phyloP scores from a whole-genome alignment of 2,888 invertebrate genomes.

The Suillia variegata region DNA sequence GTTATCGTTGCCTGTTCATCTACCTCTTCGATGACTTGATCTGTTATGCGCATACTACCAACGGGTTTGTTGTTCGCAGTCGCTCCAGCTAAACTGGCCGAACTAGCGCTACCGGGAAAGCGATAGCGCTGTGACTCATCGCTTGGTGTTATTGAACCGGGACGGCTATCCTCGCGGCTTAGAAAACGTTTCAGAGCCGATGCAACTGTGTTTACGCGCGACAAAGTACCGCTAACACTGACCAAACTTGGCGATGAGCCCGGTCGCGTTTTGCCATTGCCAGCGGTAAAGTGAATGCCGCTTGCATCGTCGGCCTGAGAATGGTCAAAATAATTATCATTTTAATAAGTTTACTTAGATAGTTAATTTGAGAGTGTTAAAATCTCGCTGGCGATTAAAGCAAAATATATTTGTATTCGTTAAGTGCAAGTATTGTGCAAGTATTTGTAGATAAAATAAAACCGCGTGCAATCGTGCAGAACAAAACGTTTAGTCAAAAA shows the following conservation, averaged over 20 bases:
- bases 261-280: conserved; percentile 64
- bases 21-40: conserved; percentile 76
- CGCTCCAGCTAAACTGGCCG: conserved; percentile 48
- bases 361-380: not conserved
- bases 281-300: conserved; percentile 75
- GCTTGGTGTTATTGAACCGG: conserved; percentile 59
- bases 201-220: conserved; percentile 77
- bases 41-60: conserved; percentile 70
- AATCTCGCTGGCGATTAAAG: not conserved
- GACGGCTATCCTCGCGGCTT: conserved; percentile 72
- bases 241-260: conserved; percentile 62
- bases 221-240: conserved; percentile 65
- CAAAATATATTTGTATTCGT: no score
- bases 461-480: not conserved
- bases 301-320: conserved; percentile 73
- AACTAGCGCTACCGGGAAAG: conserved; percentile 59
- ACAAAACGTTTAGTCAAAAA: not conserved
- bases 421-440: not conserved
- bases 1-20: conserved; percentile 84
- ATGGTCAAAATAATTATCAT: conserved; percentile 49
- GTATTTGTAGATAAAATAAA: not conserved
- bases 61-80: conserved; percentile 40
- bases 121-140: conserved; percentile 52
- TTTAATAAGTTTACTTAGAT: not conserved
- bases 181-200: conserved; percentile 78